Base-by-base conservation (phyloP, 2,113 vertebrate species). In the Trogon melanurus region DNA sequence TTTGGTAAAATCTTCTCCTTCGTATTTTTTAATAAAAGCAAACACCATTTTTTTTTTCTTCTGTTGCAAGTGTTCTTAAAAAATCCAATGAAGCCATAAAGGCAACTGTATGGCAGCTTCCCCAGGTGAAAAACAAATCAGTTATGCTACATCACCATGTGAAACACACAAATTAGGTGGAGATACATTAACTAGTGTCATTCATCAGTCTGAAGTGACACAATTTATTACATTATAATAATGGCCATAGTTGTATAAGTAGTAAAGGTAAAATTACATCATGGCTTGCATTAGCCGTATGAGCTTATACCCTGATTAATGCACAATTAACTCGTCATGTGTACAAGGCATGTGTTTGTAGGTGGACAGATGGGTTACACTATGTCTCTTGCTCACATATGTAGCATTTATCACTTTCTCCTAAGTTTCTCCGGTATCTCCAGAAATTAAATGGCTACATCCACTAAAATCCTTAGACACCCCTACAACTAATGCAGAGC, bases 231-330 rank as follows among this genome's bases (percentile, higher is more conserved):
- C 79, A 83, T 87, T 51, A 91, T 95, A 85, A 91, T 90, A 95
- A 95, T 88, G 79, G 79, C 79, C 85, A 79, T 74, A 83, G 65
- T 82, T 73, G 62, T 82, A 69, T 85, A 91, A 96, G 94, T 75
- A 95, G 93, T 93, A 93, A 94, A 96, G 84, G 90, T 91, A 96
- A 96, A 93, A 97, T 96, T 94, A 97, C 91, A 95, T 94, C 92
- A 93, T 93, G 87, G 78, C 87, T 94, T 96, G 96, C 97, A 89
- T 94, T 95, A 96, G 94, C 89, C 87, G 57, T 71, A 82, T 89
- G 94, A 96, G 89, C 96, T 94, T 97, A 89, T 97, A 85, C 90
- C 92, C 96, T 97, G 96, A 97, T 93, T 93, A 96, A 97, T 91
- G 96, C 76, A 95, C 97, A 96, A 96, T 97, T 95, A 97, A 96